phyloP scores from a whole-genome alignment of 2,797 vertebrate species.

The Semotilus atromaculatus region DNA sequence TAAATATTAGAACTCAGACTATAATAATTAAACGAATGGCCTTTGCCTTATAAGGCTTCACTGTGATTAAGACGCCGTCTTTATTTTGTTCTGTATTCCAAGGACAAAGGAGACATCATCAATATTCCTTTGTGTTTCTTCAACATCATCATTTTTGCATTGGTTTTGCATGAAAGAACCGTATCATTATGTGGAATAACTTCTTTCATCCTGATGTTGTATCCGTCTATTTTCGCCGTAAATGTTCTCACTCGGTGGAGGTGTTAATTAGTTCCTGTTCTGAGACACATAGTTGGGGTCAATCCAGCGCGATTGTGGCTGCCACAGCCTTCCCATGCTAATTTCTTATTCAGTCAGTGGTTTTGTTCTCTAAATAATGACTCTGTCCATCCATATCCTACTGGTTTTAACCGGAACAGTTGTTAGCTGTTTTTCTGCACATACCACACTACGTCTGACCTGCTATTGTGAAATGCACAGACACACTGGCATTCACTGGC shows the following conservation, averaged over 20 bases:
- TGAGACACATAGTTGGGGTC: conserved; percentile 42
- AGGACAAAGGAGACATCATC: not conserved
- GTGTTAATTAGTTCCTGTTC: conserved; percentile 52
- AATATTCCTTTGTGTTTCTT: not conserved
- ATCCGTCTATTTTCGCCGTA: not conserved
- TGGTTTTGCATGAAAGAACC: not conserved
- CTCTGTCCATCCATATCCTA: conserved; percentile 28
- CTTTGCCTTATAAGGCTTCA: not conserved
- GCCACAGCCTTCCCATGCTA: not conserved
- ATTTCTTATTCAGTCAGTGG: conserved; percentile 32
- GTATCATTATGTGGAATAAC: not conserved
- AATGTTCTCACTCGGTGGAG: not conserved
- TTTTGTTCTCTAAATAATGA: conserved; percentile 53
- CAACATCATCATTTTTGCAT: not conserved
- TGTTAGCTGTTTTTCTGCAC: not conserved
- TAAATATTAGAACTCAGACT: not conserved
- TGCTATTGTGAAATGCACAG: not conserved
- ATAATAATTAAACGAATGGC: not conserved
- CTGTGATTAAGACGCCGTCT: not conserved
- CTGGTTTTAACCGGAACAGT: not conserved
- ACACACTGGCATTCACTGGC: not conserved
- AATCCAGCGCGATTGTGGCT: not conserved
- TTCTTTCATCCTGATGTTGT: not conserved
- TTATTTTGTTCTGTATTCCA: conserved; percentile 14
- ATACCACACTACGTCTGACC: not conserved